phyloP scores from a whole-genome alignment of 1,140 invertebrate species.

The Melitaea cinxia region DNA sequence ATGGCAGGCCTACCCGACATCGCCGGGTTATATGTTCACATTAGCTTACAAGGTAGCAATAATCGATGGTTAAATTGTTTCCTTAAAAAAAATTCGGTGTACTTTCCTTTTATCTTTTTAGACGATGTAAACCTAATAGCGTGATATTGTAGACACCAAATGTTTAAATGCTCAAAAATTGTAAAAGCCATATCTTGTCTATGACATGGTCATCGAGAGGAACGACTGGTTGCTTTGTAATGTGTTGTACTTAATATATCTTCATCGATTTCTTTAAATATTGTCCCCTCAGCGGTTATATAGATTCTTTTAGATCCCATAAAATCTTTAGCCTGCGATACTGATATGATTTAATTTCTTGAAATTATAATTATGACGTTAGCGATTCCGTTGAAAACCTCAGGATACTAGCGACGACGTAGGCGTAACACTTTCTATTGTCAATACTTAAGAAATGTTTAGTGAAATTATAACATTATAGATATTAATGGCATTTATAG shows the following conservation, averaged over 20 bases:
- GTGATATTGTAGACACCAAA: conserved; percentile 22
- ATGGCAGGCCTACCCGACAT: conserved; percentile 55
- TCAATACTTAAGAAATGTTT: conserved; percentile 68
- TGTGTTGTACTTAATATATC: neutral
- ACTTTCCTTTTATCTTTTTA: neutral
- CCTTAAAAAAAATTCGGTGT: neutral
- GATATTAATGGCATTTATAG: conserved; percentile 78
- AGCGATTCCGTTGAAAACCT: conserved; percentile 11
- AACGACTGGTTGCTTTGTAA: neutral
- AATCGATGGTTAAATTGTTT: conserved; percentile 15
- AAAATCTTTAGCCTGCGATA: neutral
- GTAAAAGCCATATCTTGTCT: neutral
- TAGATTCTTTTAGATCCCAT: neutral
- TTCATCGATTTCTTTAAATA: neutral
- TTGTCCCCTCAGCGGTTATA: neutral
- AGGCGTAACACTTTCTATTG: conserved; percentile 59
- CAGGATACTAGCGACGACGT: conserved; percentile 58
- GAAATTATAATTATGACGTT: neutral
- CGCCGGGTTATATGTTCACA: conserved; percentile 3
- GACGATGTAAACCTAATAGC: neutral
- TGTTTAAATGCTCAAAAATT: conserved; percentile 22
- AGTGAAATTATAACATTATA: conserved; percentile 73
- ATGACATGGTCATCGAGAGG: neutral
- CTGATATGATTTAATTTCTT: neutral
- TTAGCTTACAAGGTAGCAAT: conserved; percentile 15